These are phyloP conservation scores for Atlantisia rogersi DNA, from an alignment of 2,113 vertebrate species.

Conservation along the genomic window DNA sequence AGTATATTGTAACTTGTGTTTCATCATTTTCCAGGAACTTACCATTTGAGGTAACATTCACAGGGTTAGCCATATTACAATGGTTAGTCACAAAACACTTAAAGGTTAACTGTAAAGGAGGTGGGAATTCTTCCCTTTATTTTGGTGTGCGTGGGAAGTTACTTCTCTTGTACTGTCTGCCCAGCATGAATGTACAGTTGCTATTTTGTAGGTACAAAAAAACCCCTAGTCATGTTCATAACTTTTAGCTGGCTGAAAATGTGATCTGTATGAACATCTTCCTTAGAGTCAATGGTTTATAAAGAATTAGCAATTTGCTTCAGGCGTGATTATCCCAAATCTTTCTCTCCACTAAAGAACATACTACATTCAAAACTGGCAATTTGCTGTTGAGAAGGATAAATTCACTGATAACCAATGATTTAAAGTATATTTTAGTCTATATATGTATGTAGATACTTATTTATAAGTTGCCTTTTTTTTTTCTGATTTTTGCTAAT, in stretches of 20 bases:
- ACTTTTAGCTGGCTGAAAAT: not conserved
- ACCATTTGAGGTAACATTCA: not conserved
- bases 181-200: not conserved
- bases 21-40: not conserved
- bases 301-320: not conserved
- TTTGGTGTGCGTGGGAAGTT: not conserved
- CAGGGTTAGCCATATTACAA: not conserved
- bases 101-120: not conserved
- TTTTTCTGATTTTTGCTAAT: not conserved
- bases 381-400: not conserved
- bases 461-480: not conserved
- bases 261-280: not conserved
- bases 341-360: not conserved
- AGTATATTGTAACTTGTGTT: not conserved
- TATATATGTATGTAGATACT: not conserved
- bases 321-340: not conserved
- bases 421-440: not conserved
- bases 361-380: not conserved
- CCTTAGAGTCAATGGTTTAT: not conserved
- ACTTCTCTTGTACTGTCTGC: not conserved
- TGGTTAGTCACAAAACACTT: conserved; percentile 20
- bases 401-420: not conserved
- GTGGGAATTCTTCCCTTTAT: conserved; percentile 14
- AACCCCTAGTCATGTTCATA: not conserved
- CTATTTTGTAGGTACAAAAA: not conserved